These are phyloP conservation scores for Amphipyra tragopoginis DNA, from an alignment of 2,888 invertebrate genomes.

Conservation along the genomic window DNA sequence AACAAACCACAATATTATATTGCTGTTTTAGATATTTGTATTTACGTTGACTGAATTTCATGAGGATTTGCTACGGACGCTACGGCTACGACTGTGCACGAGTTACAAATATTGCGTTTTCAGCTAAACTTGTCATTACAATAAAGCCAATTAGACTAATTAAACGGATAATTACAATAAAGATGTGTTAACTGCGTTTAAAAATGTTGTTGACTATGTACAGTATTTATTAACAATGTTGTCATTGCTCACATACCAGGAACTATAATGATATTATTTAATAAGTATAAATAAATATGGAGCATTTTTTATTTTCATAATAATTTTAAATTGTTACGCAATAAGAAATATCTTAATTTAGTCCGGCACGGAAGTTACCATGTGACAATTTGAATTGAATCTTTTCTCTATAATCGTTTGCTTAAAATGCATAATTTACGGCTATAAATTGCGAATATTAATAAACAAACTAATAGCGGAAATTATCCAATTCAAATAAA, in stretches of 20 bases:
- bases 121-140: conserved; percentile 4
- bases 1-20: background rate
- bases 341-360: conserved; percentile 8
- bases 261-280: conserved; percentile 22
- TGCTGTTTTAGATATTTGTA: conserved; percentile 12
- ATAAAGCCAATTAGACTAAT: conserved; percentile 36
- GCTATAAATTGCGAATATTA: conserved; percentile 25
- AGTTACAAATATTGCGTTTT: conserved; percentile 14
- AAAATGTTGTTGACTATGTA: conserved; percentile 7
- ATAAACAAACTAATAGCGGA: conserved; percentile 37
- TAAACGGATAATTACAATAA: conserved; percentile 17
- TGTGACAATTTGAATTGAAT: no score
- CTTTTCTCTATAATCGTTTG: background rate
- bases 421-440: conserved; percentile 1
- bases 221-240: conserved; percentile 40
- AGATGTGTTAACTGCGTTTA: conserved; percentile 35
- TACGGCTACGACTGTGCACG: conserved; percentile 15
- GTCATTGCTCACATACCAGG: conserved; percentile 20
- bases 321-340: conserved; percentile 31
- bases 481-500: conserved; percentile 29
- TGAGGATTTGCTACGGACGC: conserved; percentile 45
- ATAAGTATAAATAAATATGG: background rate
- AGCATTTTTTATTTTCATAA: background rate
- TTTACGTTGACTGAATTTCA: conserved; percentile 48
- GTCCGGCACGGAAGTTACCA: no score